phyloP scores from a whole-genome alignment of 2,113 vertebrate genomes.

The Microtus pennsylvanicus region DNA sequence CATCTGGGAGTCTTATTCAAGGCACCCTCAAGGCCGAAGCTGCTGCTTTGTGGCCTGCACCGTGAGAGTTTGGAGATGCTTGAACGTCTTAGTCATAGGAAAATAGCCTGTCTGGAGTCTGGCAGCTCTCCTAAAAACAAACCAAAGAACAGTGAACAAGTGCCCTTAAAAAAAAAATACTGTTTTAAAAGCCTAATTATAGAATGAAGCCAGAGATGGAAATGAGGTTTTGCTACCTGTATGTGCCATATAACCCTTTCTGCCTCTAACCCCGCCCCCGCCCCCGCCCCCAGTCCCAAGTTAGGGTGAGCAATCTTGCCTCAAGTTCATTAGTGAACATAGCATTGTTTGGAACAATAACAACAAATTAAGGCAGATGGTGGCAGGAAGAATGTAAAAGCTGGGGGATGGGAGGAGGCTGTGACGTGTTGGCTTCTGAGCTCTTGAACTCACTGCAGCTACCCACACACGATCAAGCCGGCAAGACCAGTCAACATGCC shows the following conservation, averaged over 20 bases:
- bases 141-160: neutral
- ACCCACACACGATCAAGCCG: neutral
- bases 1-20: neutral
- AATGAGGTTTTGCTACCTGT: neutral
- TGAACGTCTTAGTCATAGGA: neutral
- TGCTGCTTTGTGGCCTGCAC: neutral
- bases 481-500: neutral
- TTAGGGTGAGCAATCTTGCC: neutral
- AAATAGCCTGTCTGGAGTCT: neutral
- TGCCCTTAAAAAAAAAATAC: neutral
- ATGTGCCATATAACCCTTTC: neutral
- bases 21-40: neutral
- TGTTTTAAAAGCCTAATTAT: neutral
- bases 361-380: neutral
- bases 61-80: neutral
- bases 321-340: neutral
- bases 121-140: neutral
- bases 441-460: neutral
- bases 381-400: neutral
- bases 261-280: neutral
- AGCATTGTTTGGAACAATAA: constrained; percentile 14
- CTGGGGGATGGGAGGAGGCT: neutral
- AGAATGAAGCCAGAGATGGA: neutral
- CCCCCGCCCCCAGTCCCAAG: neutral
- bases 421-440: neutral